Conservation (phyloP, 2,113 vertebrate genomes). For the Phrynosoma platyrhinos region DNA sequence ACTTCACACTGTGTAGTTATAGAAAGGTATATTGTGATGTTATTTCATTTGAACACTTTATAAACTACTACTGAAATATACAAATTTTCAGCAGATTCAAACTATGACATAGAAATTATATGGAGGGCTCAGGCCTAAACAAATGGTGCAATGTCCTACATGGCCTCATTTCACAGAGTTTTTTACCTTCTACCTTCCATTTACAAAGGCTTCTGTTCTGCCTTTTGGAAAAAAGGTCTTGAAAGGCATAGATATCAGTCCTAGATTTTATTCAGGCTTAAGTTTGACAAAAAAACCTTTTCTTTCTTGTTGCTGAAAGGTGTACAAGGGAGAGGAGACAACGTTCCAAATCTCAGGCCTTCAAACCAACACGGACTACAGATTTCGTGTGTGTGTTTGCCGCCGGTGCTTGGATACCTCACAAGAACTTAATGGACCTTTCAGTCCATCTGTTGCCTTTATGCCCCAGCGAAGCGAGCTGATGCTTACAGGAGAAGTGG, state of each 20-base stretch:
- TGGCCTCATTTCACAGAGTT: no score
- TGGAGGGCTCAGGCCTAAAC: no score
- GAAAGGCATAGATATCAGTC: neutral
- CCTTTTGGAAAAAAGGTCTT: neutral
- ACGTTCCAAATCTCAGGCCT: conserved; percentile 93
- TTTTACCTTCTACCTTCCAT: no score
- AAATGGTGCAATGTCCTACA: no score
- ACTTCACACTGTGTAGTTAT: no score
- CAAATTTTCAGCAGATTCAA: no score
- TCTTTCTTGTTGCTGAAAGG: conserved; percentile 72
- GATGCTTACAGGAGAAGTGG: conserved; percentile 77
- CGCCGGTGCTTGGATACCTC: conserved; percentile 90
- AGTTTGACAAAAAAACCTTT: neutral
- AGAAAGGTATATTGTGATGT: no score
- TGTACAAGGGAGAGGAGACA: conserved; percentile 95
- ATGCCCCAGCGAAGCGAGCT: conserved; percentile 83
- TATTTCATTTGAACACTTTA: no score
- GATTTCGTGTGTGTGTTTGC: conserved; percentile 94
- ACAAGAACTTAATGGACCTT: conserved; percentile 95
- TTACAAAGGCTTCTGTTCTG: neutral
- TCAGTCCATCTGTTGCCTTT: conserved; percentile 93
- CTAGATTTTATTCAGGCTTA: neutral
- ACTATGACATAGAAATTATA: no score
- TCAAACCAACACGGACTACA: conserved; percentile 95
- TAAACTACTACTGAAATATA: no score